Conservation (phyloP, 1,140 invertebrate genomes). For the Cotesia chilonis region DNA sequence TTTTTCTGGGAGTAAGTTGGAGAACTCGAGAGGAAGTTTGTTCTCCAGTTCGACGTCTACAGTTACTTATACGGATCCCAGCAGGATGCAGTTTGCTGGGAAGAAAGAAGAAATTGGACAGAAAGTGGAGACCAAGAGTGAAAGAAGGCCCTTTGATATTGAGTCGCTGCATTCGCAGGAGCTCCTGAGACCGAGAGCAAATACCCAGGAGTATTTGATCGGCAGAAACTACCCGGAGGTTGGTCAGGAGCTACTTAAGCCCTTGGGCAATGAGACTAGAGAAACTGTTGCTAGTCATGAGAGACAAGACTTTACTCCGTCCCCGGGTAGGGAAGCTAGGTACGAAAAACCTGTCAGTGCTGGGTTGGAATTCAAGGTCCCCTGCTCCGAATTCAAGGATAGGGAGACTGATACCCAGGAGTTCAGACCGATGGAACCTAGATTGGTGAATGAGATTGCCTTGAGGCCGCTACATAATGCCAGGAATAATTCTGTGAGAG, state of each 20-base stretch:
- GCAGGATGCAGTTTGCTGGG: constrained; percentile 48
- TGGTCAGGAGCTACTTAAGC: constrained; percentile 43
- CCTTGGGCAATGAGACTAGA: constrained; percentile 33
- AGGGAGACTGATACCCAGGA: too few relatives aligned
- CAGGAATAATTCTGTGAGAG: constrained; percentile 35
- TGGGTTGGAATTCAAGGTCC: constrained; percentile 47
- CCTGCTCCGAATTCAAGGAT: neutral
- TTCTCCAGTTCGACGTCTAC: constrained; percentile 36
- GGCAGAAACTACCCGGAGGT: constrained; percentile 18
- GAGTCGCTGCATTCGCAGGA: constrained; percentile 40
- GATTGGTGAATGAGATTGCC: too few relatives aligned
- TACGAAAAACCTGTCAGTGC: constrained; percentile 28
- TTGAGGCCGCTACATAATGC: too few relatives aligned
- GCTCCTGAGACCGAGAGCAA: neutral
- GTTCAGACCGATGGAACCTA: too few relatives aligned
- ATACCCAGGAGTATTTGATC: neutral
- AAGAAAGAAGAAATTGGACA: constrained; percentile 44
- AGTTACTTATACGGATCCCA: constrained; percentile 54
- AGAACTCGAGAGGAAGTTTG: too few relatives aligned
- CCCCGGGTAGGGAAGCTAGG: constrained; percentile 34
- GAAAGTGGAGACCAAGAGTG: constrained; percentile 39
- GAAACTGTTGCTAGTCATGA: constrained; percentile 25
- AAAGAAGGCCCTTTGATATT: constrained; percentile 46
- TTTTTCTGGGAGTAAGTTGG: too few relatives aligned
- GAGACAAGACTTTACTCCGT: constrained; percentile 35